Evolutionary conservation across 2,797 vertebrate species (phyloP).

Genomic region (Babyrousa celebensis): DNA sequence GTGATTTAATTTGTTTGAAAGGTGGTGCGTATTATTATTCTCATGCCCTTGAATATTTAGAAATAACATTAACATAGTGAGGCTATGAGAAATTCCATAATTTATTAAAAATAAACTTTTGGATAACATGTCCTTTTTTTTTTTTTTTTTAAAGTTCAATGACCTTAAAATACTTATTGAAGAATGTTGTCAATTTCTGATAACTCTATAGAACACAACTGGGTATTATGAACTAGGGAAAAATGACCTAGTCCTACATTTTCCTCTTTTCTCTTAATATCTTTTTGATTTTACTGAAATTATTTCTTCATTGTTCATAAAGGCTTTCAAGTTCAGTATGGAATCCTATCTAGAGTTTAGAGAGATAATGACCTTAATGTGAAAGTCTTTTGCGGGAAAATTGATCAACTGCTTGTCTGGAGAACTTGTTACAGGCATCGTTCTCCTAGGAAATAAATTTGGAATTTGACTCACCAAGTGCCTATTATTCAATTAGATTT

Average conservation of each 20-base stretch:
- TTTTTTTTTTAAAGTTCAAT: not conserved
- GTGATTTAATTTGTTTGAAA: not conserved
- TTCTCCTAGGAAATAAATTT: not conserved
- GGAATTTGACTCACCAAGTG: not conserved
- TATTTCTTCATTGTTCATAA: not conserved
- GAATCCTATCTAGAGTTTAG: not conserved
- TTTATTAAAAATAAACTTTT: not conserved
- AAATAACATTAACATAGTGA: not conserved
- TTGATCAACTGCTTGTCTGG: not conserved
- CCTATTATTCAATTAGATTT: not conserved
- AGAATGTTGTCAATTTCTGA: not conserved
- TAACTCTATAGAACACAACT: not conserved
- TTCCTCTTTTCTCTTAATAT: not conserved
- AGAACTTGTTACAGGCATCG: not conserved
- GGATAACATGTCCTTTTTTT: not conserved
- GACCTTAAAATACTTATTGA: not conserved
- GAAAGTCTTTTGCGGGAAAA: not conserved
- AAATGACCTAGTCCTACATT: not conserved
- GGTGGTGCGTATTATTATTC: not conserved
- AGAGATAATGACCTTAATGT: not conserved
- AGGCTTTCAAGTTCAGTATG: not conserved
- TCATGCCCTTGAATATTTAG: not conserved
- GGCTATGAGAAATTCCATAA: not conserved
- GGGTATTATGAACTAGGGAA: not conserved
- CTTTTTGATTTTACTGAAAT: not conserved